Percentiles rank a stretch among this genome's conserved stretches.
Evolutionary conservation across 2,113 vertebrate genomes (phyloP).

Genomic region (Rhinoderma darwinii): DNA sequence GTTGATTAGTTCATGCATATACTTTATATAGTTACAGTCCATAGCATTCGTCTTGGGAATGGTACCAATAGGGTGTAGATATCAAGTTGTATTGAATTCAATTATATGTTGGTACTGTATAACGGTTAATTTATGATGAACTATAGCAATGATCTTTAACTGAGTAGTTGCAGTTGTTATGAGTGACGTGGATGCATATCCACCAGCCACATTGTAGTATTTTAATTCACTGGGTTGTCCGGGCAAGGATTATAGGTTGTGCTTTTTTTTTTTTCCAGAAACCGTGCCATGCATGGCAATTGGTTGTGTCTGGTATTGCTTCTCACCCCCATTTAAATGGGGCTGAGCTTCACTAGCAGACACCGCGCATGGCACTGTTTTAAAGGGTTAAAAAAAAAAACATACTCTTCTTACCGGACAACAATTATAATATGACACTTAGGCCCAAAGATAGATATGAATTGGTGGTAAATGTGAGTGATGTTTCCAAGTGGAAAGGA

Average conservation of each 20-base stretch:
- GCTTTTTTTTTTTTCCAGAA: neutral
- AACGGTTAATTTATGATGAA: neutral
- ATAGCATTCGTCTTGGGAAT: conserved; percentile 1
- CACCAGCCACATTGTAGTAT: neutral
- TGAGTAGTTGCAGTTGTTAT: neutral
- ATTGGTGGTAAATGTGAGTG: neutral
- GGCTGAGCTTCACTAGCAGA: too few relatives aligned
- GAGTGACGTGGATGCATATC: neutral
- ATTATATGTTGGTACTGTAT: neutral
- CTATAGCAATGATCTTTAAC: too few relatives aligned
- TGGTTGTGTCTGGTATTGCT: too few relatives aligned
- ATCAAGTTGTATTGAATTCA: neutral
- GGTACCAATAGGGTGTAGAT: neutral
- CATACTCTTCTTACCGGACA: too few relatives aligned
- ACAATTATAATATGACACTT: too few relatives aligned
- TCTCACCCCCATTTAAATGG: too few relatives aligned
- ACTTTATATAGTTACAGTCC: neutral
- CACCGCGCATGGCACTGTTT: too few relatives aligned
- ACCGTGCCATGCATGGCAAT: too few relatives aligned
- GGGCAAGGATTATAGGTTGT: too few relatives aligned
- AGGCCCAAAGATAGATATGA: too few relatives aligned
- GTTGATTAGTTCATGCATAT: conserved; percentile 18
- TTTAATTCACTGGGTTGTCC: neutral
- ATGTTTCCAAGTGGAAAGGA: neutral
- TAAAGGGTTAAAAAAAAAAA: too few relatives aligned